phyloP scores from a whole-genome alignment of 2,113 vertebrate species.

The Pao palembangensis region DNA sequence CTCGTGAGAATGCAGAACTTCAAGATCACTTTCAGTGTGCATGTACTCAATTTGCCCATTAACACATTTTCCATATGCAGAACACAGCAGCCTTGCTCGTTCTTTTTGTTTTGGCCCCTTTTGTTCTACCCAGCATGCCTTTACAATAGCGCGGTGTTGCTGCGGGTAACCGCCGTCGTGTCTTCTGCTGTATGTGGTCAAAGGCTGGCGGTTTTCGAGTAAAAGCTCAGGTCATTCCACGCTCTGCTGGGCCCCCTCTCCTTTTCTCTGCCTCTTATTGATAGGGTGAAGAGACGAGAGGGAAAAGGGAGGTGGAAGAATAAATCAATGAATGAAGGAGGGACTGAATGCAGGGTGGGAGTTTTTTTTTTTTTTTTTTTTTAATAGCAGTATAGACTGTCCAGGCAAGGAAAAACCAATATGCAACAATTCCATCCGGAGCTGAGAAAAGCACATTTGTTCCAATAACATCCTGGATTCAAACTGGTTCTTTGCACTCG shows the following conservation, averaged over 20 bases:
- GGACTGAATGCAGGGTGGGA: too few relatives aligned
- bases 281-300: conserved; percentile 3
- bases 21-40: not conserved
- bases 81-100: conserved; percentile 16
- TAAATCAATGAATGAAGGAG: conserved; percentile 21
- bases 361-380: too few relatives aligned
- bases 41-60: conserved; percentile 31
- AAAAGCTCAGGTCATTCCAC: conserved; percentile 62
- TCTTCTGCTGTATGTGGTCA: conserved; percentile 52
- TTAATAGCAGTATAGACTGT: too few relatives aligned
- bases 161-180: conserved; percentile 53
- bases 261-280: conserved; percentile 32
- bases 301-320: not conserved
- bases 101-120: not conserved
- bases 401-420: too few relatives aligned
- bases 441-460: too few relatives aligned
- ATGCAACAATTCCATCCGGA: too few relatives aligned
- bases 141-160: conserved; percentile 48
- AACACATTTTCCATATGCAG: conserved; percentile 40
- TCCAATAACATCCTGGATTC: too few relatives aligned
- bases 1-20: not conserved
- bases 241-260: conserved; percentile 46
- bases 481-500: too few relatives aligned
- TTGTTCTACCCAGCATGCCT: conserved; percentile 17
- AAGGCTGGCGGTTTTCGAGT: conserved; percentile 63